phyloP scores from a whole-genome alignment of 2,888 invertebrate species.

The Lissocephala sabroskyi region DNA sequence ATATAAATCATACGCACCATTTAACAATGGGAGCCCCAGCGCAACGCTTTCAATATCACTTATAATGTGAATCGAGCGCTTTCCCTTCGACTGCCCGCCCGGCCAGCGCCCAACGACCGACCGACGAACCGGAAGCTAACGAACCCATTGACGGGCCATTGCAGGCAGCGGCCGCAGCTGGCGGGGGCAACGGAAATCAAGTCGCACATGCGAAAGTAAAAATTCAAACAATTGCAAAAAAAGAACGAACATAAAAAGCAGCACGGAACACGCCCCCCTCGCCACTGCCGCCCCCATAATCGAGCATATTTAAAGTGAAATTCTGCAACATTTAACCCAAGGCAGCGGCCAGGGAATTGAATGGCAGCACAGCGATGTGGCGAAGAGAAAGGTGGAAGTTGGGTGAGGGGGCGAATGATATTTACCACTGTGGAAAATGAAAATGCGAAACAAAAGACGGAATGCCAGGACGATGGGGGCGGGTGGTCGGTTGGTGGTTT shows the following conservation, averaged over 20 bases:
- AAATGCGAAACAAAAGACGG: constrained; percentile 23
- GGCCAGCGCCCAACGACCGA: too few relatives aligned
- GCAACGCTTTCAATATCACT: constrained; percentile 59
- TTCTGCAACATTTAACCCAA: constrained; percentile 52
- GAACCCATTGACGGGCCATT: not conserved
- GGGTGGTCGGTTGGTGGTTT: too few relatives aligned
- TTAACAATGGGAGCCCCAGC: constrained; percentile 49
- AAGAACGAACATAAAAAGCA: constrained; percentile 14
- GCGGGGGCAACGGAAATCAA: constrained; percentile 63
- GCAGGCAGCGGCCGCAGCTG: constrained; percentile 12
- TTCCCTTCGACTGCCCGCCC: not conserved
- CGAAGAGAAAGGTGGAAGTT: not conserved
- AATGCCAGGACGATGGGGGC: not conserved
- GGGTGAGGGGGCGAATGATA: constrained; percentile 14
- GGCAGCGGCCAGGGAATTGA: constrained; percentile 7
- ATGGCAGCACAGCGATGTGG: not conserved
- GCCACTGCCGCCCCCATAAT: constrained; percentile 6
- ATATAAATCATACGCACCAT: constrained; percentile 66
- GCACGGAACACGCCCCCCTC: not conserved
- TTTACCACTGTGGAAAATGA: constrained; percentile 21
- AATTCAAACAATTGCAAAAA: constrained; percentile 48
- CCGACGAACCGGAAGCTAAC: too few relatives aligned
- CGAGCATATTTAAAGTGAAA: constrained; percentile 40
- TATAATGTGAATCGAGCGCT: constrained; percentile 36
- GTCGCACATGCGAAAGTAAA: constrained; percentile 61